Percentiles rank a stretch among this genome's conserved stretches.
Conservation (phyloP, 2,113 vertebrate species). For the Cephalopterus ornatus region DNA sequence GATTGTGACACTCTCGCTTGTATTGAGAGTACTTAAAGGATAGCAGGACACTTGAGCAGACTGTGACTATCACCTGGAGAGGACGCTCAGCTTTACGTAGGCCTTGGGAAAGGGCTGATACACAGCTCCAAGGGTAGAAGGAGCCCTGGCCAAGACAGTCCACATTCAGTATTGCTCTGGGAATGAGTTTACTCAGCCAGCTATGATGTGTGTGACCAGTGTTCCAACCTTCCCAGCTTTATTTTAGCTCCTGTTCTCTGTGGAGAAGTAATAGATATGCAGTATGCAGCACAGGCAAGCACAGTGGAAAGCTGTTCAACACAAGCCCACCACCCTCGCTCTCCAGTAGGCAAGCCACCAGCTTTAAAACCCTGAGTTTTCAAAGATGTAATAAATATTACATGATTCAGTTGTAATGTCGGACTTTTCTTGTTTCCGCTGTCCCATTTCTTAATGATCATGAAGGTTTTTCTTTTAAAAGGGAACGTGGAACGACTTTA, state of each 20-base stretch:
- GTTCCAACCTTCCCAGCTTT: not conserved
- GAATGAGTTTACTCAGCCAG: not conserved
- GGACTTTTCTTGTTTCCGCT: not conserved
- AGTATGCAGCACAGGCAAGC: not conserved
- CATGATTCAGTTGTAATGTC: not conserved
- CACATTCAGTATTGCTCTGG: not conserved
- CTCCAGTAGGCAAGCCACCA: not conserved
- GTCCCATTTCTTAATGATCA: not conserved
- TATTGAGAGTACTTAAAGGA: not conserved
- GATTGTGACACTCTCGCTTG: fast-evolving
- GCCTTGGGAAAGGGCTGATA: not conserved
- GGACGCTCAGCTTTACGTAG: not conserved
- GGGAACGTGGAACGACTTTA: not conserved
- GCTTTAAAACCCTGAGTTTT: not conserved
- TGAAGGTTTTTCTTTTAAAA: not conserved
- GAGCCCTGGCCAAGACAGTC: not conserved
- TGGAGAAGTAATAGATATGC: not conserved
- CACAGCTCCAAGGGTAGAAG: not conserved
- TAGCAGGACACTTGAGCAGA: not conserved
- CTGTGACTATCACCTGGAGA: not conserved
- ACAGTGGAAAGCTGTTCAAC: not conserved
- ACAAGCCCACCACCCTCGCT: fast-evolving
- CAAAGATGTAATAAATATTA: not conserved
- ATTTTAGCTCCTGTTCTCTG: not conserved
- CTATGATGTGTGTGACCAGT: fast-evolving